phyloP scores from a whole-genome alignment of 2,797 vertebrate genomes.

The Coilia nasus region DNA sequence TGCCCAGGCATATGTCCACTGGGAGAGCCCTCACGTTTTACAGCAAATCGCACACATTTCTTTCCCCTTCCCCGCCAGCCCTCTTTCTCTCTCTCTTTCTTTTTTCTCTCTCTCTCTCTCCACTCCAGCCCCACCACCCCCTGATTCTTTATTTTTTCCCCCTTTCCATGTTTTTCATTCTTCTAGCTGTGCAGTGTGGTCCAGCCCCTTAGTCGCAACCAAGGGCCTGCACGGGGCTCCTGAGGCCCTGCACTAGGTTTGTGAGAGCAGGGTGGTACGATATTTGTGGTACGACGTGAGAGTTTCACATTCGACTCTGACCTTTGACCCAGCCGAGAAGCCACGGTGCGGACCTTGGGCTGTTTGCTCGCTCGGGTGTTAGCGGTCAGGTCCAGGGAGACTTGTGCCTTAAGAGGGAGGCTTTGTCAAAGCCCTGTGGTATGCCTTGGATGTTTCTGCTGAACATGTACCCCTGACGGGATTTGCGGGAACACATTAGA shows the following conservation, averaged over 20 bases:
- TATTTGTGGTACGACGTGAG: background rate
- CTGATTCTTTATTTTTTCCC: background rate
- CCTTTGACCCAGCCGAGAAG: background rate
- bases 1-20: constrained; percentile 51
- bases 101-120: background rate
- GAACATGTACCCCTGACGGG: background rate
- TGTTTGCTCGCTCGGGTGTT: background rate
- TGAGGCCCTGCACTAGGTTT: background rate
- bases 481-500: background rate
- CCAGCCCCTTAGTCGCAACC: background rate
- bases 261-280: background rate
- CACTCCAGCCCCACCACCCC: background rate
- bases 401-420: background rate
- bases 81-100: constrained; percentile 26
- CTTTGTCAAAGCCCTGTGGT: background rate
- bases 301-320: background rate
- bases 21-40: constrained; percentile 58
- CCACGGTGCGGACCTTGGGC: background rate
- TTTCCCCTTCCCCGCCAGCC: background rate
- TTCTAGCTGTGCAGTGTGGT: background rate
- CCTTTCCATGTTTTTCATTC: constrained; percentile 15
- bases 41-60: constrained; percentile 37
- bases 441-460: constrained; percentile 5
- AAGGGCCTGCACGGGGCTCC: background rate
- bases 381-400: background rate